These are phyloP conservation scores for Chloroceryle inda DNA, from an alignment of 2,797 vertebrate species.

Conservation along the genomic window DNA sequence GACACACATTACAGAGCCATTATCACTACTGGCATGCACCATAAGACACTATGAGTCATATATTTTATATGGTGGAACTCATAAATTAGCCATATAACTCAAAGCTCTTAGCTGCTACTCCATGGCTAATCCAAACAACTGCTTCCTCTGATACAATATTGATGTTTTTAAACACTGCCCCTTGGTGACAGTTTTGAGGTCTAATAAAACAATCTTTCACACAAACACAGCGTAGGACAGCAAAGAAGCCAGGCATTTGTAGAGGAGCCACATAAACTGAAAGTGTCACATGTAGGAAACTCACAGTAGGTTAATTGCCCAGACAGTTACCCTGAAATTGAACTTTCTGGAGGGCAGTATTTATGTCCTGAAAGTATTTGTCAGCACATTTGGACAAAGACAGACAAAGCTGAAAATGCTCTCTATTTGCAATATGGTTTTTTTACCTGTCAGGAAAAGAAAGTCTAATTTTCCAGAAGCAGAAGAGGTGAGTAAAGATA, in stretches of 20 bases:
- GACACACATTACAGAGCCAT: not conserved
- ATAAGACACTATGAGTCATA: not conserved
- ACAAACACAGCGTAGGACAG: not conserved
- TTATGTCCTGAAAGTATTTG: not conserved
- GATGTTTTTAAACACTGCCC: not conserved
- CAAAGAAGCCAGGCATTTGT: not conserved
- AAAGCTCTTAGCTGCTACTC: constrained; percentile 1
- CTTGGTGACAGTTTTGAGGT: not conserved
- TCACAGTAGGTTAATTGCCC: not conserved
- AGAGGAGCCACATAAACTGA: not conserved
- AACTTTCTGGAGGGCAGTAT: not conserved
- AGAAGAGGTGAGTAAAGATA: not conserved
- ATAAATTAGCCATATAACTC: not conserved
- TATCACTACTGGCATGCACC: not conserved
- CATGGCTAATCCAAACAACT: not conserved
- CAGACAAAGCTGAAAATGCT: not conserved
- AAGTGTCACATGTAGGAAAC: not conserved
- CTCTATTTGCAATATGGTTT: not conserved
- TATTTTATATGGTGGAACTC: not conserved
- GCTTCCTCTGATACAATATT: not conserved
- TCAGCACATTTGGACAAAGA: not conserved
- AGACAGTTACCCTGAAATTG: not conserved
- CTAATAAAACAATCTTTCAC: not conserved
- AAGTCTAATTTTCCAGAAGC: not conserved
- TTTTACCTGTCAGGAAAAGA: not conserved